A percentile compares a stretch with the other conserved stretches of the same genome.
Evolutionary conservation across 2,113 vertebrate species (phyloP).

Genomic region (Mormyrus lacerda): DNA sequence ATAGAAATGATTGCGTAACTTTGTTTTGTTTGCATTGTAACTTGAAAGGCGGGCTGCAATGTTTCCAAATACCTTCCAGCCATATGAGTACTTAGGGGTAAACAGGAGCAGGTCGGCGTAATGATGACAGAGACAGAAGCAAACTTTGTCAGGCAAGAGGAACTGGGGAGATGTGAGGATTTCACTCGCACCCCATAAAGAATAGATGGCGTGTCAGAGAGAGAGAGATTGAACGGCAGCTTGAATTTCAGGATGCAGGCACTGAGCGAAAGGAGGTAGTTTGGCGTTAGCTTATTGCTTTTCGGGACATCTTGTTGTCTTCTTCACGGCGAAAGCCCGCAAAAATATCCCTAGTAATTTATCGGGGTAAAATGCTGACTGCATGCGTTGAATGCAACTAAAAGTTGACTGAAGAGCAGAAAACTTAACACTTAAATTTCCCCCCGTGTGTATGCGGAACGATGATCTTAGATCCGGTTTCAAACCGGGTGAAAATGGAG

Average conservation of each 20-base stretch:
- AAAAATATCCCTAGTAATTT: neutral
- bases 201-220: neutral
- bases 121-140: neutral
- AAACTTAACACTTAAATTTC: neutral
- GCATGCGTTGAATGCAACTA: neutral
- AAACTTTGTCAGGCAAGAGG: neutral
- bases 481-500: neutral
- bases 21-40: neutral
- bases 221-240: neutral
- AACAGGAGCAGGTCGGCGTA: neutral
- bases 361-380: neutral
- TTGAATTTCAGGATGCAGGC: neutral
- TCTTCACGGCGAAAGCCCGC: neutral
- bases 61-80: neutral
- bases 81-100: neutral
- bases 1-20: neutral
- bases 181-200: neutral
- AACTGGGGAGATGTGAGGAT: neutral
- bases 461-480: neutral
- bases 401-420: neutral
- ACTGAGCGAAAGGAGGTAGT: neutral
- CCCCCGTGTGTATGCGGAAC: neutral
- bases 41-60: neutral
- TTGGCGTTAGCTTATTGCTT: neutral
- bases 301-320: neutral